These are phyloP conservation scores for Hyperoplus lanceolatus DNA, from an alignment of 2,797 vertebrate genomes.

Conservation along the genomic window DNA sequence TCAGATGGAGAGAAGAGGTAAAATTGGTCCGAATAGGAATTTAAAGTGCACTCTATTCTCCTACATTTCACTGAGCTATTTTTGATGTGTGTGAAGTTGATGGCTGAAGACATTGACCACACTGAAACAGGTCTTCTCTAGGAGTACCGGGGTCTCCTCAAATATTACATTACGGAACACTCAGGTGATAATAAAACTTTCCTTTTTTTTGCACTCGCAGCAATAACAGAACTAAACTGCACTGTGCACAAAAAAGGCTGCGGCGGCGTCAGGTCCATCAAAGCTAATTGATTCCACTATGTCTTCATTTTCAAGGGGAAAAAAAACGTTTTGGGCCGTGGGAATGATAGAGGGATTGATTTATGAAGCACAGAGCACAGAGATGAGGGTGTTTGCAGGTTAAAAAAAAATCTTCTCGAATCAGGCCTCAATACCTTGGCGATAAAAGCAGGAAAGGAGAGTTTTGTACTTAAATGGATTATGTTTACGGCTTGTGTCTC, in stretches of 20 bases:
- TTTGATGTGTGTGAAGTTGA: constrained; percentile 70
- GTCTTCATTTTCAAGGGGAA: constrained; percentile 74
- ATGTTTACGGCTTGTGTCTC: constrained; percentile 60
- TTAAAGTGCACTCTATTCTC: constrained; percentile 68
- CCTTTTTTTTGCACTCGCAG: constrained; percentile 68
- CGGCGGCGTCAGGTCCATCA: constrained; percentile 69
- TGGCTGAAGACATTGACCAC: constrained; percentile 64
- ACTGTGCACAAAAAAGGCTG: constrained; percentile 51
- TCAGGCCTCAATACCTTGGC: constrained; percentile 40
- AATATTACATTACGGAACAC: constrained; percentile 74
- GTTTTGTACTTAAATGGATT: constrained; percentile 65
- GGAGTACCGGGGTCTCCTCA: constrained; percentile 55
- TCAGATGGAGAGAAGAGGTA: constrained; percentile 45
- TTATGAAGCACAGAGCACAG: constrained; percentile 50
- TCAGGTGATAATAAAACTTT: constrained; percentile 73
- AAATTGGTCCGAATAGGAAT: constrained; percentile 65
- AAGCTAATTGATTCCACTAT: constrained; percentile 79
- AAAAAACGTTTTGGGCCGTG: constrained; percentile 63
- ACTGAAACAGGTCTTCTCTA: constrained; percentile 66
- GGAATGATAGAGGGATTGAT: constrained; percentile 70
- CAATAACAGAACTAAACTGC: constrained; percentile 68
- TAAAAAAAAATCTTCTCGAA: constrained; percentile 60
- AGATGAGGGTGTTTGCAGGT: constrained; percentile 51
- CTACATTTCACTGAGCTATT: constrained; percentile 62
- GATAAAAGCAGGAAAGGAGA: constrained; percentile 56